phyloP scores from a whole-genome alignment of 1,140 invertebrate genomes.

The Rhagoletis zephyria region DNA sequence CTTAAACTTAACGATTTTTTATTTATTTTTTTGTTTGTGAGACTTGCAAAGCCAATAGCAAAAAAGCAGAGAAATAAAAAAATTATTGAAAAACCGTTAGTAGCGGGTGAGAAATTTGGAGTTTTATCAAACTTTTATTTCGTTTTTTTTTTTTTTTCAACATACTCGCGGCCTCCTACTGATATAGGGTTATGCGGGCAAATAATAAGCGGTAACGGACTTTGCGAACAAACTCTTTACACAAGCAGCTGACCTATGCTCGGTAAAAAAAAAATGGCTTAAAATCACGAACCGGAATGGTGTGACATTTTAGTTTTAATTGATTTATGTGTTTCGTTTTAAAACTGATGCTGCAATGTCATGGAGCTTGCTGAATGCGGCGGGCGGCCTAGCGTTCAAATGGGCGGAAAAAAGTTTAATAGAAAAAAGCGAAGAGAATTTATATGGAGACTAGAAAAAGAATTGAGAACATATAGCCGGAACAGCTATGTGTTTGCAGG shows the following conservation, averaged over 20 bases:
- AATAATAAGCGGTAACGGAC: not conserved
- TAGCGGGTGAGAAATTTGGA: not conserved
- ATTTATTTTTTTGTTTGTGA: slow-evolving; percentile 1
- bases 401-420: slow-evolving; percentile 28
- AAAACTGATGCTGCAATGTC: not conserved
- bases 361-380: not conserved
- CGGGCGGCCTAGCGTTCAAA: not conserved
- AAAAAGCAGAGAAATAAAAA: not conserved
- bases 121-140: slow-evolving; percentile 5
- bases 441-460: too few relatives aligned
- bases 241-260: not conserved
- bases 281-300: slow-evolving; percentile 35
- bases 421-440: not conserved
- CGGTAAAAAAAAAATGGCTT: not conserved
- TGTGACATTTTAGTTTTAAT: slow-evolving; percentile 53
- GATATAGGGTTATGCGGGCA: not conserved
- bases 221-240: too few relatives aligned
- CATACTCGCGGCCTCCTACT: not conserved
- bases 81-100: not conserved
- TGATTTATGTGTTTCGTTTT: slow-evolving; percentile 32
- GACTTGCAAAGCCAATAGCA: slow-evolving; percentile 10
- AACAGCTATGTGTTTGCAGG: not conserved
- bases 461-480: not conserved
- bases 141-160: slow-evolving; percentile 9
- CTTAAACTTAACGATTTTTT: not conserved